Evolutionary conservation across 2,113 vertebrate species (phyloP).

Genomic region (Ameiurus melas): DNA sequence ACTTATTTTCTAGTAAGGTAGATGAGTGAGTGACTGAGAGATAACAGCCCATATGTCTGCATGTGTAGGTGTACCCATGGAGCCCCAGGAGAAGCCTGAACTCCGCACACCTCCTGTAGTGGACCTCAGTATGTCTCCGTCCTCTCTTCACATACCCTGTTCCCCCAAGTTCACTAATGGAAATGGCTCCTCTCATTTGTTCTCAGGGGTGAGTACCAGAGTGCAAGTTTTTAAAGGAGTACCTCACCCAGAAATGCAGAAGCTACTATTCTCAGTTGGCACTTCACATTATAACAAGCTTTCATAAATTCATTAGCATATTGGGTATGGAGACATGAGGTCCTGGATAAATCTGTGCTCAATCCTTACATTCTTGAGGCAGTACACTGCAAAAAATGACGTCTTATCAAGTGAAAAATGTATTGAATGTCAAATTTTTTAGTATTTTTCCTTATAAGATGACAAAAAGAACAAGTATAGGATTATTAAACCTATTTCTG

Average conservation of each 20-base stretch:
- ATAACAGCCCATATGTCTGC: neutral
- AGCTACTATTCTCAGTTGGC: too few species aligned
- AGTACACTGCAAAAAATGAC: too few species aligned
- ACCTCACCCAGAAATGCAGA: neutral
- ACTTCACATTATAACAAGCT: too few species aligned
- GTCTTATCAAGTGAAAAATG: too few species aligned
- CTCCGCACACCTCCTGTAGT: conserved; percentile 80
- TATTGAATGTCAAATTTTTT: too few species aligned
- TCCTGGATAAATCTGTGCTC: too few species aligned
- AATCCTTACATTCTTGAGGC: too few species aligned
- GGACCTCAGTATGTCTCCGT: conserved; percentile 90
- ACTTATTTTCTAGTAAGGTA: neutral
- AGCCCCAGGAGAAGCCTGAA: conserved; percentile 77
- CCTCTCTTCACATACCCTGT: conserved; percentile 77
- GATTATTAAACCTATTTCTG: too few species aligned
- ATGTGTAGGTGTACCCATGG: conserved; percentile 68
- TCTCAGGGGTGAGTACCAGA: conserved; percentile 76
- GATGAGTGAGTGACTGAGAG: neutral
- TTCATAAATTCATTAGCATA: neutral
- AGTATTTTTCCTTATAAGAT: too few species aligned
- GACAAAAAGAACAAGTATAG: too few species aligned
- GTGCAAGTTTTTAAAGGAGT: neutral
- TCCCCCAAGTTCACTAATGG: conserved; percentile 82
- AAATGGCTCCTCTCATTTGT: conserved; percentile 68
- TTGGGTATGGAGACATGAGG: neutral